phyloP scores from a whole-genome alignment of 2,113 vertebrate species.

The Xerus inauris region DNA sequence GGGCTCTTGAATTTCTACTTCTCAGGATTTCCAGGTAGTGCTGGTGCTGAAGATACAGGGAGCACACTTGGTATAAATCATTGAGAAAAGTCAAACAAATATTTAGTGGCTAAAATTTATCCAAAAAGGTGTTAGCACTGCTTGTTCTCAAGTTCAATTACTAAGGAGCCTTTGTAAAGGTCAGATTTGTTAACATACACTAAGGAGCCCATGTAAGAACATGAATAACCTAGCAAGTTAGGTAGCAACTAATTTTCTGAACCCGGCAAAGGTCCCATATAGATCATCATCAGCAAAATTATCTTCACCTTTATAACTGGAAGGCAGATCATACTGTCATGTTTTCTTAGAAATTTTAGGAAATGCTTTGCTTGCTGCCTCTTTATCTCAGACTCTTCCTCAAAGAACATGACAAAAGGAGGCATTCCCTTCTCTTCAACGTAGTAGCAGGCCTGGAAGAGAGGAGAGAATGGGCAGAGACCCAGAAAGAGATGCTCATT shows the following conservation, averaged over 20 bases:
- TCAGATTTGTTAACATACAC: too few species aligned
- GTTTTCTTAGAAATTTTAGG: slow-evolving; percentile 32
- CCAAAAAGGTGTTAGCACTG: neutral
- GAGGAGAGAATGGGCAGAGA: neutral
- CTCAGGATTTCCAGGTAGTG: neutral
- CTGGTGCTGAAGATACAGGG: neutral
- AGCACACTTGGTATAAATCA: neutral
- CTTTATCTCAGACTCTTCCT: slow-evolving; percentile 42
- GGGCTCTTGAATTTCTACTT: neutral
- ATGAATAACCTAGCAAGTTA: neutral
- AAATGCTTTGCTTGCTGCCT: slow-evolving; percentile 42
- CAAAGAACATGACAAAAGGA: slow-evolving; percentile 44
- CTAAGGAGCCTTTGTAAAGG: neutral
- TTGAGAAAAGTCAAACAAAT: neutral
- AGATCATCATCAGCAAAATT: neutral
- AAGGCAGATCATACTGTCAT: neutral
- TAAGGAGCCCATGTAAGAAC: neutral
- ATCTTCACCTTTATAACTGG: slow-evolving; percentile 41
- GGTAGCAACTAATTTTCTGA: neutral
- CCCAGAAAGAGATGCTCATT: neutral
- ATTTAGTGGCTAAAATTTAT: neutral
- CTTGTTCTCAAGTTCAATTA: neutral
- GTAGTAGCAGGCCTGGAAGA: slow-evolving; percentile 13
- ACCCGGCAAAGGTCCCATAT: neutral
- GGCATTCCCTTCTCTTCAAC: neutral